Percentiles rank a stretch among this genome's conserved stretches.
phyloP scores from a whole-genome alignment of 2,888 invertebrate species.

The Sussaba pulchella region DNA sequence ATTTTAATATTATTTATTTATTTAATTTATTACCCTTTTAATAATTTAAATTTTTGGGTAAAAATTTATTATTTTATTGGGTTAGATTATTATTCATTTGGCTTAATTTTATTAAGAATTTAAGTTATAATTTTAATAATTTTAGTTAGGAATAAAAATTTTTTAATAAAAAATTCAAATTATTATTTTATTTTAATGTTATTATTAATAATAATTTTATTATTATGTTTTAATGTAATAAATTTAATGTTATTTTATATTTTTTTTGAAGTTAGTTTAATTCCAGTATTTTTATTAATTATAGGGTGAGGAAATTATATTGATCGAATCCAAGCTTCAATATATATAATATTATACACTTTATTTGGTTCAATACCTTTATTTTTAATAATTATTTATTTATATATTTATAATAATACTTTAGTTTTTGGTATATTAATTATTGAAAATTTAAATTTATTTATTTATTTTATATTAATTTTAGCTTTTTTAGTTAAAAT shows the following conservation, averaged over 20 bases:
- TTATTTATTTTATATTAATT: slow-evolving; percentile 84
- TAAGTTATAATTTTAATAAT: slow-evolving; percentile 88
- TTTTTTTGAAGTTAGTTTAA: slow-evolving; percentile 89
- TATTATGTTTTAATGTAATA: slow-evolving; percentile 86
- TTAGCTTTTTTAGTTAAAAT: slow-evolving; percentile 90
- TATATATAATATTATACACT: slow-evolving; percentile 90
- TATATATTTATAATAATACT: slow-evolving; percentile 78
- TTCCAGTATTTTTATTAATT: slow-evolving; percentile 89
- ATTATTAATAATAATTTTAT: slow-evolving; percentile 86
- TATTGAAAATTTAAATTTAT: slow-evolving; percentile 85
- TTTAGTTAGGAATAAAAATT: slow-evolving; percentile 86
- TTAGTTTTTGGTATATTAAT: slow-evolving; percentile 67
- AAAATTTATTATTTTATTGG: slow-evolving; percentile 46
- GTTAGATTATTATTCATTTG: slow-evolving; percentile 63
- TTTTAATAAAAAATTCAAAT: slow-evolving; percentile 83
- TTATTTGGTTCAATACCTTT: slow-evolving; percentile 89
- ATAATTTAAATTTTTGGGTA: slow-evolving; percentile 79
- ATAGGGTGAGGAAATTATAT: slow-evolving; percentile 89
- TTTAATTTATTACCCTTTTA: slow-evolving; percentile 85
- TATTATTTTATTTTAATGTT: slow-evolving; percentile 85
- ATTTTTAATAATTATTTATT: slow-evolving; percentile 86
- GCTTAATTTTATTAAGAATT: slow-evolving; percentile 84
- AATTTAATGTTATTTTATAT: slow-evolving; percentile 89
- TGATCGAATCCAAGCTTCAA: slow-evolving; percentile 88
- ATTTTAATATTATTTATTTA: slow-evolving; percentile 74